These are phyloP conservation scores for Limnephilus rhombicus DNA, from an alignment of 2,888 invertebrate genomes.

Conservation along the genomic window DNA sequence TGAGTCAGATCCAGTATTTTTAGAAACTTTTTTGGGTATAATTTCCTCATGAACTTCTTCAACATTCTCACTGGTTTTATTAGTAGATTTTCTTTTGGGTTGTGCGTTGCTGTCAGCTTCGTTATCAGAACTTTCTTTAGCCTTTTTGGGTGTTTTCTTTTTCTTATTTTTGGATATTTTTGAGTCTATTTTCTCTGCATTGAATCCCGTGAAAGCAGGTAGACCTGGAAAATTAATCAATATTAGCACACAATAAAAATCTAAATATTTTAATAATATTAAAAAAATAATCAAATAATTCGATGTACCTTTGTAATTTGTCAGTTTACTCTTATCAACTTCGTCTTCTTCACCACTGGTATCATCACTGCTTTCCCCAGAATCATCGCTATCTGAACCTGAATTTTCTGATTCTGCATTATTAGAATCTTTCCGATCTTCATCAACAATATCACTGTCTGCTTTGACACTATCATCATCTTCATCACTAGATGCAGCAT, in stretches of 20 bases:
- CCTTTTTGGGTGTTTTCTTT: slow-evolving; percentile 10
- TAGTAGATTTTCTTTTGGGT: slow-evolving; percentile 15
- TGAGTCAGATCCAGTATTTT: slow-evolving; percentile 70
- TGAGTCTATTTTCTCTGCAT: slow-evolving; percentile 8
- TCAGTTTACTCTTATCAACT: slow-evolving; percentile 51
- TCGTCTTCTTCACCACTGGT: slow-evolving; percentile 13
- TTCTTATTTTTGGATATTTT: slow-evolving; percentile 35
- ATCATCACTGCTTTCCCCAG: neutral
- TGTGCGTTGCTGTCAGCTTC: slow-evolving; percentile 9
- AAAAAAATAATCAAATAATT: slow-evolving; percentile 13
- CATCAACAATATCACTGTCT: slow-evolving; percentile 25
- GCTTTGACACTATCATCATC: slow-evolving; percentile 15
- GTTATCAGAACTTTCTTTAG: slow-evolving; percentile 65
- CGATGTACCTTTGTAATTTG: slow-evolving; percentile 54
- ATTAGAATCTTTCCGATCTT: neutral
- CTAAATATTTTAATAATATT: neutral
- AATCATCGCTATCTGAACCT: slow-evolving; percentile 29
- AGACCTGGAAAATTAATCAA: slow-evolving; percentile 70
- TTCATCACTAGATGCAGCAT: slow-evolving; percentile 34
- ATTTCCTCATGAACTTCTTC: slow-evolving; percentile 66
- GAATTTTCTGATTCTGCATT: neutral
- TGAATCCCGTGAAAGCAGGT: slow-evolving; percentile 70
- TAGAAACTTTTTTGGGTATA: slow-evolving; percentile 67
- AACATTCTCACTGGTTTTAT: slow-evolving; percentile 9
- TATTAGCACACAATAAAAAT: neutral